Evolutionary conservation across 2,888 invertebrate species (phyloP), one percentile per base, ranked within the genome.

Genomic region (Rhagonycha lutea): DNA sequence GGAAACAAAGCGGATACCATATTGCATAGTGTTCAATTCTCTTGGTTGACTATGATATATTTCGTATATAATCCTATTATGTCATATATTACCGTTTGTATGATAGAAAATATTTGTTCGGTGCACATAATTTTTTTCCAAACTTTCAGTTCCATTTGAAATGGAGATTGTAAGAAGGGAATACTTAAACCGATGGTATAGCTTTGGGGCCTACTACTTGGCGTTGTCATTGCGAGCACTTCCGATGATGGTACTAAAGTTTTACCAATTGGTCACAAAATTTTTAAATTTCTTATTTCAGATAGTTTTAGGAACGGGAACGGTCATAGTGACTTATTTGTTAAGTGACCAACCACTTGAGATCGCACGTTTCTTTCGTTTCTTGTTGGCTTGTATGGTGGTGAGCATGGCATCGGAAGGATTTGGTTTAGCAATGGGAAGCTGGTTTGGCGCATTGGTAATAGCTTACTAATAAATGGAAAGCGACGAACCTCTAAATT

Each of bases 381-480:
- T 94, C 81, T 73, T 90, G 0, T 76, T 89, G 10, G 88, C 91
- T 77, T 91, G 91, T 0, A 85, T 92, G 0, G 86, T 92, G 72
- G 89, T 92, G 0, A 91, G 91, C 0, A 83, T 94, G 3, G 92
- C 93, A 72, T 93, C 94, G 1, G 95, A 95, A 88, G 93, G 94
- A 1, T 88, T 94, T 0, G 95, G 95, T 0, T 88, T 94, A 5
- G 88, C 92, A 0, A 91, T 95, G 23, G 94, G 94, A 0, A 89
- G 91, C 12, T 86, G 89, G 0, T 91, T 91, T 78, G 91, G 87
- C 82, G 89, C 89, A 74, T 90, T 91, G 70, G 92, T 92, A 84
- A 89, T 88, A 79, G 26, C 32, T 5, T 12, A 4, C 18, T n/a
- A 23, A 4, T 73, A 1, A 28, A 9, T 28, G 12, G 1, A 5